A percentile compares a stretch with the other conserved stretches of the same genome.
Evolutionary conservation across 1,140 invertebrate species (phyloP).

Genomic region (Scaptomyza montana): DNA sequence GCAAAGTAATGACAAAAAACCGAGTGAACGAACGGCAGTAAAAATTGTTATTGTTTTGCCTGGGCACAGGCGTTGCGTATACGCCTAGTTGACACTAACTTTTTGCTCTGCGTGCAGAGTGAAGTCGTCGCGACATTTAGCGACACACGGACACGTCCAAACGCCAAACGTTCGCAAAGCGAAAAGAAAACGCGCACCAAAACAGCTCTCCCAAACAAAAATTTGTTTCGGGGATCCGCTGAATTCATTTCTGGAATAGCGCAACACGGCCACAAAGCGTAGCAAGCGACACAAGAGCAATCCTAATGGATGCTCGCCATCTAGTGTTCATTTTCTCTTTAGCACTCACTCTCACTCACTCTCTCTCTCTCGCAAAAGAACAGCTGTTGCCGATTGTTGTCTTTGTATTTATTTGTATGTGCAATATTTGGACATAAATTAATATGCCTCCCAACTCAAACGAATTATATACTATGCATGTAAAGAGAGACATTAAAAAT

Average conservation of each 20-base stretch:
- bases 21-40: conserved; percentile 10
- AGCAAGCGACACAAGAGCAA: conserved; percentile 13
- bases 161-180: conserved; percentile 76
- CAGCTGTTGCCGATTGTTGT: conserved; percentile 57
- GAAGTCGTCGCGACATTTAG: conserved; percentile 61
- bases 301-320: too few relatives aligned
- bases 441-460: not conserved
- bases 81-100: conserved; percentile 62
- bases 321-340: not conserved
- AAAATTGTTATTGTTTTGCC: conserved; percentile 3
- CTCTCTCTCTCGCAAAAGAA: conserved; percentile 19
- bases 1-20: conserved; percentile 51
- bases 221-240: conserved; percentile 54
- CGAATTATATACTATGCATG: not conserved
- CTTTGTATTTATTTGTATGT: conserved; percentile 16
- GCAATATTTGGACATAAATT: conserved; percentile 69
- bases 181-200: conserved; percentile 65
- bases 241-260: conserved; percentile 69
- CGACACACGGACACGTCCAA: conserved; percentile 69
- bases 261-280: conserved; percentile 40
- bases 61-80: conserved; percentile 56
- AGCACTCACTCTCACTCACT: not conserved
- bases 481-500: conserved; percentile 49
- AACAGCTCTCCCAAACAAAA: conserved; percentile 30
- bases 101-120: conserved; percentile 43